Percentiles rank a stretch among this genome's conserved stretches.
Conservation (phyloP, 2,888 invertebrate species). For the Amphipyra tragopoginis region DNA sequence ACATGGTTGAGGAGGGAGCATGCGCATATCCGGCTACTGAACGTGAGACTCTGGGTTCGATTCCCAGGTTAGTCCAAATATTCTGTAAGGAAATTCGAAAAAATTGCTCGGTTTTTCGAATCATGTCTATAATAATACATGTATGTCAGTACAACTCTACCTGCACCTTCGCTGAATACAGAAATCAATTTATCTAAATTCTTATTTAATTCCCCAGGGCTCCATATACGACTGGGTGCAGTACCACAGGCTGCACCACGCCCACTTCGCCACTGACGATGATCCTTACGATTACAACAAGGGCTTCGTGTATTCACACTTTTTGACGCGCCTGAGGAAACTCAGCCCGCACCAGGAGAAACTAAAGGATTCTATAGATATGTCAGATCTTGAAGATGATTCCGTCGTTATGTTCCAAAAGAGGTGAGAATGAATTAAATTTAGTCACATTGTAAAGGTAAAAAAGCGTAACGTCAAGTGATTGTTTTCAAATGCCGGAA, state of each 20-base stretch:
- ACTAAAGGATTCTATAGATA: conserved; percentile 92
- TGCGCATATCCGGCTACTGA: too few relatives aligned
- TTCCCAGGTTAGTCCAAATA: too few relatives aligned
- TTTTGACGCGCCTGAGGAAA: conserved; percentile 92
- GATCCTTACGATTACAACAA: conserved; percentile 95
- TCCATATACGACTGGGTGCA: conserved; percentile 96
- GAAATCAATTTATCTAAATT: too few relatives aligned
- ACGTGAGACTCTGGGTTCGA: too few relatives aligned
- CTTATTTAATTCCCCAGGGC: conserved; percentile 90
- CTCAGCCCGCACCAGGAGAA: conserved; percentile 92
- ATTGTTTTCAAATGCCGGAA: too few relatives aligned
- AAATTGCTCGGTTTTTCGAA: too few relatives aligned
- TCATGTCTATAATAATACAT: too few relatives aligned
- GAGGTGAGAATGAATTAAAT: conserved; percentile 85
- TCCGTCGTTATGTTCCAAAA: conserved; percentile 95
- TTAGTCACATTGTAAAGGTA: not conserved
- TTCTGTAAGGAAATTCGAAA: too few relatives aligned
- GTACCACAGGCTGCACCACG: conserved; percentile 95
- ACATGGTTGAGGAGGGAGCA: too few relatives aligned
- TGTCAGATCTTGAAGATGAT: conserved; percentile 94
- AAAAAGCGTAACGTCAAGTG: too few relatives aligned
- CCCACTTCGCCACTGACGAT: conserved; percentile 93
- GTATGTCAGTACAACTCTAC: too few relatives aligned
- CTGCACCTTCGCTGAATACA: too few relatives aligned
- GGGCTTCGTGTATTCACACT: conserved; percentile 95